phyloP scores from a whole-genome alignment of 2,888 invertebrate species.

The Oscheius onirici region DNA sequence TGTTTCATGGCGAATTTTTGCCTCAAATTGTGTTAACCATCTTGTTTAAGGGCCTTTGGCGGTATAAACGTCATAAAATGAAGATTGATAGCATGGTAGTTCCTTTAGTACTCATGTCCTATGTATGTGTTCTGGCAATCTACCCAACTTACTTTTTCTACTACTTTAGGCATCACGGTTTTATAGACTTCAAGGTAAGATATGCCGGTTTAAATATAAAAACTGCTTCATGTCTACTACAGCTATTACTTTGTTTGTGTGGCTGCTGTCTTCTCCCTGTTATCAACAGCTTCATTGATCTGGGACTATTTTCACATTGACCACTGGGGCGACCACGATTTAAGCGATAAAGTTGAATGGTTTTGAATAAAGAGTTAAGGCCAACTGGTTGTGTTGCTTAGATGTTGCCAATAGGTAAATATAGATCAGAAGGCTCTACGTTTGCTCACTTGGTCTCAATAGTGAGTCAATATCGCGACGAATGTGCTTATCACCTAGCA shows the following conservation, averaged over 20 bases:
- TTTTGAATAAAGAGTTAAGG: neutral
- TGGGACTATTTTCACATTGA: constrained; percentile 15
- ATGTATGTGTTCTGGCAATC: neutral
- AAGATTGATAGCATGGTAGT: constrained; percentile 3
- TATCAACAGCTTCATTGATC: constrained; percentile 3
- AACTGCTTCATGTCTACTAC: neutral
- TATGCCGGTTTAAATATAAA: neutral
- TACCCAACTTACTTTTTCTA: neutral
- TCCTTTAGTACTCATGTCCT: constrained; percentile 6
- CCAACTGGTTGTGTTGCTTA: neutral
- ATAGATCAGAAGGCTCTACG: constrained; percentile 8
- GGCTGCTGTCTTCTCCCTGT: neutral
- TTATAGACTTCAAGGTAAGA: neutral
- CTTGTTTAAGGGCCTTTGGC: too few species aligned
- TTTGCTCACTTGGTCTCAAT: constrained; percentile 20
- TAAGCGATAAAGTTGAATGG: constrained; percentile 1
- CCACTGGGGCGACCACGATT: constrained; percentile 2
- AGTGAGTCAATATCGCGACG: constrained; percentile 19
- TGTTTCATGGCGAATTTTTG: neutral
- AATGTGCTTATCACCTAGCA: constrained; percentile 21
- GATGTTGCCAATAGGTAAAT: neutral
- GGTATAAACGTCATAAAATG: constrained; percentile 16
- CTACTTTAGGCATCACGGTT: neutral
- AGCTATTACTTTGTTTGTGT: constrained; percentile 6
- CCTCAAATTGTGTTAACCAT: too few species aligned